Evolutionary conservation across 2,888 invertebrate genomes (phyloP), one percentile per base, ranked within the genome.

Genomic region (Pedicia rivosa): DNA sequence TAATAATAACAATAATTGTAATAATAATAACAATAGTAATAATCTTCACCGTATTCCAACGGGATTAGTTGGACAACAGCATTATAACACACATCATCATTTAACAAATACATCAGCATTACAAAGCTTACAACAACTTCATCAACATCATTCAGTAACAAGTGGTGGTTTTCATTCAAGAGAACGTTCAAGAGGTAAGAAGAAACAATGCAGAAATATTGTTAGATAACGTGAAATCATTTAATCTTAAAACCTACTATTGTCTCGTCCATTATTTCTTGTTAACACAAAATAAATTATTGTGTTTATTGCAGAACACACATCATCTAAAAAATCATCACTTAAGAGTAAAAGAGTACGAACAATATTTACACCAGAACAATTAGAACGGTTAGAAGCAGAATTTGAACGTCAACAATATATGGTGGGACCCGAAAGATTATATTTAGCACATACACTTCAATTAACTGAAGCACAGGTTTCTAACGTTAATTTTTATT

Each of bases 391-490:
- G 46, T 65, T 95, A 37, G 94, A 95, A 55, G 82, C 84, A 0
- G 94, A 94, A 64, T 95, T 95, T 52, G 90, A 92, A 49, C 63
- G 91, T 26, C 94, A 94, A 52, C 94, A 95, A 59, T 95, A 95
- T 63, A 94, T 95, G 94, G 94, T 95, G 9, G 94, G 94, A 0
- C 92, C 91, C 0, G 94, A 94, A 61, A 65, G 94, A 41, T 70
- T 90, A 4, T 92, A 92, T 60, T 65, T 95, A 38, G 95, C 95
- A 0, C 81, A 86, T 44, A 80, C 86, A 0, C 62, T 90, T 33
- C 79, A 83, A 47, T 67, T 91, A 25, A 86, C 87, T 0, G 90
- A 90, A 55, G 87, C 87, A 4, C 88, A 90, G 70, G 87, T 84
- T 46, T 13, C 8, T 24, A 3, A 10, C 8, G 8, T 24, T 24